These are phyloP conservation scores for Matsumyia berberina DNA, from an alignment of 2,888 invertebrate species.

Conservation along the genomic window DNA sequence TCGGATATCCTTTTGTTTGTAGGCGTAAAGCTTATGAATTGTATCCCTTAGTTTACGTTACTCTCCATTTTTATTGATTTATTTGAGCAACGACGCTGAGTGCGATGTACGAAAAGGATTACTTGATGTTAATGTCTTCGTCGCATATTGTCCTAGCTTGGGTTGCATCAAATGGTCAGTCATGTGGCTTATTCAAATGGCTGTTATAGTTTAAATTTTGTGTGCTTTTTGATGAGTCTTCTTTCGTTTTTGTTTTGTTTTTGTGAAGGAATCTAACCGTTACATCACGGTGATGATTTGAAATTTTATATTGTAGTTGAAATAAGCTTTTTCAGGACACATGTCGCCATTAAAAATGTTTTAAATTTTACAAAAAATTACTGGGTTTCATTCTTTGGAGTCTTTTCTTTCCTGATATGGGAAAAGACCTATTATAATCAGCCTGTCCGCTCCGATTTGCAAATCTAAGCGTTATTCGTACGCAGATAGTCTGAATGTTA, in stretches of 20 bases:
- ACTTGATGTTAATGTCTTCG: constrained; percentile 52
- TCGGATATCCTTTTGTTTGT: constrained; percentile 3
- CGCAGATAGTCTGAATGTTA: too few relatives aligned
- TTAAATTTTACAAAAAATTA: too few relatives aligned
- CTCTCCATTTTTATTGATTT: constrained; percentile 73
- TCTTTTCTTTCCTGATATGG: too few relatives aligned
- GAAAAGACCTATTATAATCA: too few relatives aligned
- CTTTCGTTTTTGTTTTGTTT: constrained; percentile 17
- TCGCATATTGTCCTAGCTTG: constrained; percentile 41
- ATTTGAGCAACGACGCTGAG: constrained; percentile 64
- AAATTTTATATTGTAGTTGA: neutral
- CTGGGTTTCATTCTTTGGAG: too few relatives aligned
- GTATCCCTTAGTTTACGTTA: constrained; percentile 53
- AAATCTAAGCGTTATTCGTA: too few relatives aligned
- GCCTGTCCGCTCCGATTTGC: too few relatives aligned
- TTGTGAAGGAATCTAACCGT: neutral
- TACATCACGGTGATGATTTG: neutral
- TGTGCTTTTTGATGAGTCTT: constrained; percentile 38
- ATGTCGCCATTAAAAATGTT: too few relatives aligned
- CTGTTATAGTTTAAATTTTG: constrained; percentile 12
- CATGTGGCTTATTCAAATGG: constrained; percentile 37
- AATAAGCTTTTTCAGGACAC: too few relatives aligned
- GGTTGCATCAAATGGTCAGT: constrained; percentile 52
- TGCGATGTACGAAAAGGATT: constrained; percentile 63
- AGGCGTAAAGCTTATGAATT: constrained; percentile 31